Evolutionary conservation across 2,888 invertebrate species (phyloP), one percentile per base, ranked within the genome.

Genomic region (Pharmacophagus antenor): DNA sequence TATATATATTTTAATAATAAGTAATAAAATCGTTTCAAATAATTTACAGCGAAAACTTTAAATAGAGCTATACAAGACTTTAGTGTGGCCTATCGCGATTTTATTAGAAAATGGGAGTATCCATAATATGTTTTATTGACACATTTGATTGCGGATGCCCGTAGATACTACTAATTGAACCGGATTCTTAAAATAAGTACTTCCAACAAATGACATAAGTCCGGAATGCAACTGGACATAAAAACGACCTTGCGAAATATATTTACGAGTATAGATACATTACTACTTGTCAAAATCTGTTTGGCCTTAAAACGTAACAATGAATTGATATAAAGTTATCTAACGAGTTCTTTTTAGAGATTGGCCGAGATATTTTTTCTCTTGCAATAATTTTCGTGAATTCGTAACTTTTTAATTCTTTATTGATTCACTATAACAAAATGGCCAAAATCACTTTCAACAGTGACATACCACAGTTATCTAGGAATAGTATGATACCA

Each of bases 41-140:
- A 21, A 37, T 62, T 58, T 55, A 58, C 52, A 51, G 60, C 44
- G 12, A 47, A 48, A 48, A n/a, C 37, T 37, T 15, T 37, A n/a
- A 37, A 37, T 37, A 37, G 37, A 37, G 37, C 37, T n/a, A n/a
- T 37, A 49, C 25, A 56, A 56, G 37, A 41, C n/a, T 42, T 23
- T n/a, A 56, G 47, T 65, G 65, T 56, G 61, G 61, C 49, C 64
- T 61, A 54, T 67, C 62, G 70, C 64, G 70, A 18, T 71, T 70
- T 74, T 74, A 78, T 80, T 78, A 77, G 74, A 73, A 74, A 76
- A 70, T 68, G 66, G 70, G 67, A 73, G 70, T 70, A 64, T 65
- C 67, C 56, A 65, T 75, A 71, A 78, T 70, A 70, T 69, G 71
- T 77, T 77, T 82, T 76, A 78, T 77, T 73, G 67, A 65, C 67